phyloP scores from a whole-genome alignment of 2,888 invertebrate genomes.

The Cephus rjabovi region DNA sequence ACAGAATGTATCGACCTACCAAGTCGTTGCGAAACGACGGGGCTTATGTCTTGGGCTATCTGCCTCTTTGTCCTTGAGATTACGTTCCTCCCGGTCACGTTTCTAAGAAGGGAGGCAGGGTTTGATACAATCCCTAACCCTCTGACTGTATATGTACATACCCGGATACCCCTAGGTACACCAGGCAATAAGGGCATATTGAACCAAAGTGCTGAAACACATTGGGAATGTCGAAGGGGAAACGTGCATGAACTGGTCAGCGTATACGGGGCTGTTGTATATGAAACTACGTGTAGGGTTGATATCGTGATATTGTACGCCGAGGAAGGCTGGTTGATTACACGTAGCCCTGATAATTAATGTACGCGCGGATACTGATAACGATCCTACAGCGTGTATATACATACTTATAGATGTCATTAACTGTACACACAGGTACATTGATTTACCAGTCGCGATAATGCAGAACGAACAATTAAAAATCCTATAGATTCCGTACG shows the following conservation, averaged over 20 bases:
- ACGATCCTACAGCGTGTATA: neutral
- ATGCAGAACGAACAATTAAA: neutral
- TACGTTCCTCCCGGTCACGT: neutral
- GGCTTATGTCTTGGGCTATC: neutral
- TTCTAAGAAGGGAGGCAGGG: neutral
- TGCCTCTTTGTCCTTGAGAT: neutral
- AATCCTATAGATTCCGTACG: neutral
- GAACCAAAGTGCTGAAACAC: neutral
- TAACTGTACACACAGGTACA: neutral
- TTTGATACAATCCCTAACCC: neutral
- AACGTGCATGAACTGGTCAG: neutral
- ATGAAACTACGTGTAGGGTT: neutral
- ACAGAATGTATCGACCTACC: neutral
- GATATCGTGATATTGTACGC: neutral
- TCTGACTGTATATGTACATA: neutral
- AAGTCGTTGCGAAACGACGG: neutral
- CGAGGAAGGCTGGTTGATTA: neutral
- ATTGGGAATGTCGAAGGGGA: neutral
- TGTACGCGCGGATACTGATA: neutral
- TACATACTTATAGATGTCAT: neutral
- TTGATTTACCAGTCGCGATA: neutral
- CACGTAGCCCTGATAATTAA: neutral
- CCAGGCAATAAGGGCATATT: neutral
- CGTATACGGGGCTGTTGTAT: neutral
- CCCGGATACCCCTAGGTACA: neutral